Conservation (phyloP, 1,140 invertebrate genomes). For the Pygmarrhopalites habei region DNA sequence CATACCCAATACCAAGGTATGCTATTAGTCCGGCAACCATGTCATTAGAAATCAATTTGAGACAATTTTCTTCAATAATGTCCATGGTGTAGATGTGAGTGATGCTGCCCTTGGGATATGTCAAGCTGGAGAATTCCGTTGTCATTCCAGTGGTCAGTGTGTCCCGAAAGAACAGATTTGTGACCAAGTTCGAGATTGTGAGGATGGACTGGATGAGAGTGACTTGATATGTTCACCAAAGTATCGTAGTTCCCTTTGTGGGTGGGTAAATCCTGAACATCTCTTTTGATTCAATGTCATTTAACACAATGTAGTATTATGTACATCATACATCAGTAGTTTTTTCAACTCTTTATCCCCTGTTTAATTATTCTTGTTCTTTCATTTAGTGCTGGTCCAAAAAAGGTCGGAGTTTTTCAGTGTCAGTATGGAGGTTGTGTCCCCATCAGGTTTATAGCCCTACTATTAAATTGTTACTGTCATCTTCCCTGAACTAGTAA, state of each 20-base stretch:
- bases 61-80: too few species aligned
- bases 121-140: conserved; percentile 30
- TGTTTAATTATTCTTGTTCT: not conserved
- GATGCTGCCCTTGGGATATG: conserved; percentile 23
- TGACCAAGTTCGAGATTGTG: conserved; percentile 26
- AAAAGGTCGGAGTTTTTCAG: conserved; percentile 32
- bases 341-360: not conserved
- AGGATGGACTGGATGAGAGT: conserved; percentile 34
- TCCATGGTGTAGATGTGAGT: not conserved
- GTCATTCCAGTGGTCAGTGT: conserved; percentile 29
- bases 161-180: conserved; percentile 31
- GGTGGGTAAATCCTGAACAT: too few species aligned
- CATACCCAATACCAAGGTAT: too few species aligned
- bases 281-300: too few species aligned
- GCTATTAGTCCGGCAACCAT: too few species aligned
- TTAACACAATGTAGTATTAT: too few species aligned
- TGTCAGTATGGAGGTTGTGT: conserved; percentile 34
- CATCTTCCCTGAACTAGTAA: too few species aligned
- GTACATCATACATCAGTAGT: too few species aligned
- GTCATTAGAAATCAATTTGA: too few species aligned
- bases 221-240: conserved; percentile 31
- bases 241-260: conserved; percentile 21
- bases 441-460: too few species aligned
- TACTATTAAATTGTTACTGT: too few species aligned
- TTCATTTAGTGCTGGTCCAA: conserved; percentile 9